Percentiles rank a stretch among this genome's conserved stretches.
These are phyloP conservation scores for Timandra comae DNA, from an alignment of 2,888 invertebrate genomes.

Conservation along the genomic window DNA sequence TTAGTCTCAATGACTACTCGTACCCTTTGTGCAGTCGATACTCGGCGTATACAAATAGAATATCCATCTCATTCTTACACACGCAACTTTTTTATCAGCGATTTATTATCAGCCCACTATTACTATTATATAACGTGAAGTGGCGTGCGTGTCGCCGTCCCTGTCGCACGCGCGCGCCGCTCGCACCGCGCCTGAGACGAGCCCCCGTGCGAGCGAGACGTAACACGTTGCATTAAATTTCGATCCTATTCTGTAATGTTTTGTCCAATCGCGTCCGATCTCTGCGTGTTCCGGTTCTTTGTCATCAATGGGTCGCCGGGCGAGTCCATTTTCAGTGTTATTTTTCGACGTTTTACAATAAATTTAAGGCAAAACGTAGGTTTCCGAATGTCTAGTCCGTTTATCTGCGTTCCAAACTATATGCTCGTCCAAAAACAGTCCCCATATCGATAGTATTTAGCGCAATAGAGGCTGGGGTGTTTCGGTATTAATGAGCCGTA, in stretches of 20 bases:
- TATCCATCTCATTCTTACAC: constrained; percentile 40
- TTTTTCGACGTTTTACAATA: constrained; percentile 49
- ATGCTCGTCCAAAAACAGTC: constrained; percentile 8
- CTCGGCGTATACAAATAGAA: background rate
- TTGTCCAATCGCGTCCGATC: constrained; percentile 79
- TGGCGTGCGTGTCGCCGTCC: constrained; percentile 34
- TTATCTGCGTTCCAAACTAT: background rate
- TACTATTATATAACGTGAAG: constrained; percentile 65
- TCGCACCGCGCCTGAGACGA: constrained; percentile 16
- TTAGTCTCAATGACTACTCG: too few relatives aligned
- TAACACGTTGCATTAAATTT: constrained; percentile 63
- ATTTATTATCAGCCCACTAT: constrained; percentile 67
- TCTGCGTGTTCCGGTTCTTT: constrained; percentile 80
- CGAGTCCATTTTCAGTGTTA: constrained; percentile 73
- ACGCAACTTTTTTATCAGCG: constrained; percentile 69
- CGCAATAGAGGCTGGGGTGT: constrained; percentile 49
- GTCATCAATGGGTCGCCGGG: constrained; percentile 83
- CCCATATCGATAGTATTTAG: constrained; percentile 38
- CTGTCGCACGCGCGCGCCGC: constrained; percentile 36
- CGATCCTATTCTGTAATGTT: constrained; percentile 70
- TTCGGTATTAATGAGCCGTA: constrained; percentile 59
- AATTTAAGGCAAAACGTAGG: constrained; percentile 37
- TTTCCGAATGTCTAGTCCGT: constrained; percentile 5
- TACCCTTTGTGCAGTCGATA: too few relatives aligned
- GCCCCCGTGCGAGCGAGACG: constrained; percentile 43